Evolutionary conservation across 2,797 vertebrate genomes (phyloP).

Genomic region (Sparus aurata): DNA sequence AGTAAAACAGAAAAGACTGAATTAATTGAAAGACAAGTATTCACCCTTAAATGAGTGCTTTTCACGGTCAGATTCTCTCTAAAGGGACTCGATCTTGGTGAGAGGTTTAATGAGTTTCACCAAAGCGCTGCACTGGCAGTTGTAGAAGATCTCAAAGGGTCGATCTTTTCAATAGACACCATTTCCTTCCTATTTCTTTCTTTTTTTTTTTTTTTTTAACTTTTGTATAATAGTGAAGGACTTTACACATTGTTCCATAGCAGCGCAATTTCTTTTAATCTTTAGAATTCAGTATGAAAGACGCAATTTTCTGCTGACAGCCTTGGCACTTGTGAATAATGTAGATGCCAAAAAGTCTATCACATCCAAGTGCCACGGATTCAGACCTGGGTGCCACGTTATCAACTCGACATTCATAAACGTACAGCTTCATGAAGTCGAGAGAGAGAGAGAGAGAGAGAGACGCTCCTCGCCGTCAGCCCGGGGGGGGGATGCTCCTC

Average conservation of each 20-base stretch:
- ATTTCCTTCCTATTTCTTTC: neutral
- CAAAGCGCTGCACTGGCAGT: neutral
- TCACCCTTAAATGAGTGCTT: neutral
- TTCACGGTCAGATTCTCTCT: constrained; percentile 11
- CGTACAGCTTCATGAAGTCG: neutral
- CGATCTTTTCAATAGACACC: constrained; percentile 4
- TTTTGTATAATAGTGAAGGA: constrained; percentile 6
- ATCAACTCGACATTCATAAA: constrained; percentile 16
- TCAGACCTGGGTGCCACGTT: constrained; percentile 1
- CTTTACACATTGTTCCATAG: neutral
- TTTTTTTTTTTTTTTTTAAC: neutral
- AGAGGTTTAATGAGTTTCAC: neutral
- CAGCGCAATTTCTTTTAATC: neutral
- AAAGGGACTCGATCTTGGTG: neutral
- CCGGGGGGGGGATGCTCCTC: too few species aligned
- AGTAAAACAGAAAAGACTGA: constrained; percentile 20
- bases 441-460: too few species aligned
- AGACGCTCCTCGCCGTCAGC: too few species aligned
- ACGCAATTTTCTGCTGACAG: constrained; percentile 12
- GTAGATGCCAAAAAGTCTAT: constrained; percentile 21
- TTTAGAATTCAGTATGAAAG: constrained; percentile 30
- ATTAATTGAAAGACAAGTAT: constrained; percentile 9
- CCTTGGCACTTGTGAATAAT: constrained; percentile 37
- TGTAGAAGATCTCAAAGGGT: constrained; percentile 13
- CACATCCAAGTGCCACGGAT: constrained; percentile 19